These are phyloP conservation scores for Stramonita haemastoma DNA, from an alignment of 2,888 invertebrate species.

Conservation along the genomic window DNA sequence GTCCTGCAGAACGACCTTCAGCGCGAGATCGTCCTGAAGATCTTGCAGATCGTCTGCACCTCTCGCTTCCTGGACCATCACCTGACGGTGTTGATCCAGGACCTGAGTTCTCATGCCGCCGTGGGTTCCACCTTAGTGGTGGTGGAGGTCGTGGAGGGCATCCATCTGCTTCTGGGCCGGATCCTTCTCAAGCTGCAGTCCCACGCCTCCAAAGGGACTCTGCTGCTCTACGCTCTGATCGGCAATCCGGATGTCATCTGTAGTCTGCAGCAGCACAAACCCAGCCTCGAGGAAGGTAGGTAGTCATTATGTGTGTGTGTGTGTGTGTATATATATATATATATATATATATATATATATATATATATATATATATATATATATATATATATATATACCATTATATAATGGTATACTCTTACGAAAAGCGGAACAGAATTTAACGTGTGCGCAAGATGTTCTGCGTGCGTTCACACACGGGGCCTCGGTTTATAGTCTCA, in stretches of 20 bases:
- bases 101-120: background rate
- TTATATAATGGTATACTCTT: too few species aligned
- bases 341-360: background rate
- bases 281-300: background rate
- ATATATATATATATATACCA: conserved; percentile 1
- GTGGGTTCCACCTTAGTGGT: background rate
- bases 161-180: background rate
- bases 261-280: background rate
- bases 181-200: conserved; percentile 22
- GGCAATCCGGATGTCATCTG: background rate
- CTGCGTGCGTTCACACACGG: too few species aligned
- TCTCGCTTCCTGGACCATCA: conserved; percentile 45
- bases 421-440: too few species aligned
- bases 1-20: conserved; percentile 41
- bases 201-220: background rate
- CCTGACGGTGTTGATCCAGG: conserved; percentile 21
- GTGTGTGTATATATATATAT: background rate
- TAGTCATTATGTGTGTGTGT: background rate
- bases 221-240: background rate
- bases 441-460: too few species aligned
- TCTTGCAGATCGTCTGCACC: conserved; percentile 40
- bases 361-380: background rate
- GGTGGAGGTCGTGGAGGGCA: background rate
- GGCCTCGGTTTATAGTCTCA: too few species aligned
- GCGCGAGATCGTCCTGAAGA: conserved; percentile 39